These are phyloP conservation scores for Amphibalanus amphitrite DNA, from an alignment of 1,140 invertebrate genomes.

Conservation along the genomic window DNA sequence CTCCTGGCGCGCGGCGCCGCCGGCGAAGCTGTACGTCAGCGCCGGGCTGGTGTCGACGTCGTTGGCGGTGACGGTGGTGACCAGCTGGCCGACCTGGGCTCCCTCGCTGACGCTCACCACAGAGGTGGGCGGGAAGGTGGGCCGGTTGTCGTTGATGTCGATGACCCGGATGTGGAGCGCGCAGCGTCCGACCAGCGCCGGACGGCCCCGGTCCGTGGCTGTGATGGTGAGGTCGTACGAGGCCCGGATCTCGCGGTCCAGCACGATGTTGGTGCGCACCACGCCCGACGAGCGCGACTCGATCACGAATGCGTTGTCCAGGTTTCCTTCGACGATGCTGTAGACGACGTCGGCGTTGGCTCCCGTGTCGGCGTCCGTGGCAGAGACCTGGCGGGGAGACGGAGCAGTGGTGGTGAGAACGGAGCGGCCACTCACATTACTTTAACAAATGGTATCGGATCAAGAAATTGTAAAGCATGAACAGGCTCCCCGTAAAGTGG, in stretches of 20 bases:
- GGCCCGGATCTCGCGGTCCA: slow-evolving; percentile 82
- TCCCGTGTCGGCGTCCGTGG: slow-evolving; percentile 69
- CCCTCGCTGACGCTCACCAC: slow-evolving; percentile 72
- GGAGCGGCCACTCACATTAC: too few species aligned
- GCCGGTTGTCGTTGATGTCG: slow-evolving; percentile 86
- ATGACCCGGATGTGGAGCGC: slow-evolving; percentile 49
- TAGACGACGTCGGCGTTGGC: slow-evolving; percentile 70
- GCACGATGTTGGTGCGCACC: slow-evolving; percentile 79
- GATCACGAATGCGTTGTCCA: slow-evolving; percentile 87
- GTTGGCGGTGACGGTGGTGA: slow-evolving; percentile 81
- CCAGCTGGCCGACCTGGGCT: slow-evolving; percentile 62
- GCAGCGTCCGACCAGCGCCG: slow-evolving; percentile 76
- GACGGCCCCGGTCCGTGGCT: slow-evolving; percentile 81
- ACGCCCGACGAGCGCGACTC: slow-evolving; percentile 80
- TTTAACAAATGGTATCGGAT: too few species aligned
- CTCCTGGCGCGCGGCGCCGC: slow-evolving; percentile 22
- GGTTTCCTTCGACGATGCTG: slow-evolving; percentile 89
- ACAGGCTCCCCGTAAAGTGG: too few species aligned
- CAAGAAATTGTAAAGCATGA: too few species aligned
- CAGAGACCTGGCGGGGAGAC: slow-evolving; percentile 44
- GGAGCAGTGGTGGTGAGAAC: too few species aligned
- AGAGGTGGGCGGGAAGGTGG: slow-evolving; percentile 76
- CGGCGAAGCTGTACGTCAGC: slow-evolving; percentile 60
- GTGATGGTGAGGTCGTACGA: slow-evolving; percentile 77
- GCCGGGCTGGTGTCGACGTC: slow-evolving; percentile 86